Evolutionary conservation across 2,797 vertebrate genomes (phyloP), one percentile per base, ranked within the genome.

Genomic region (Channallabes apus): DNA sequence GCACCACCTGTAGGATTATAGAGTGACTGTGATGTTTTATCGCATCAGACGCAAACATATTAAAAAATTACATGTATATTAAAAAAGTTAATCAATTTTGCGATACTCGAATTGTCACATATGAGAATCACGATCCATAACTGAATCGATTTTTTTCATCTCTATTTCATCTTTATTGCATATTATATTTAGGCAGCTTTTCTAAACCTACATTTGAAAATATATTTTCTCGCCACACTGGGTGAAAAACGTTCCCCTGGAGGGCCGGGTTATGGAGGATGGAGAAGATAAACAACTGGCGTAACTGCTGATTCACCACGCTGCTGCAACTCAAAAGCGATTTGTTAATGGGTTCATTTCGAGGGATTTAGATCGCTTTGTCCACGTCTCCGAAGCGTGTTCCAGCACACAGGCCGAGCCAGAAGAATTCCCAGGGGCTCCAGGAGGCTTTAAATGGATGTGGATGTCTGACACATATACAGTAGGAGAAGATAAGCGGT

Each of bases 231-330:
- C 20, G 3, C 5, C 17, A 17, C 14, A 15, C n/a, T 17, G 46
- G 1, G 27, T 20, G 73, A 8, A 32, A 32, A 76, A 20, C 73
- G 2, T 7, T 18, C n/a, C 12, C 6, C 71, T 18, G 17, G 71
- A 27, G 12, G 22, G 38, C 69, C 15, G 41, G 12, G 41, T 41
- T 56, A 4, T 14, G 73, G 73, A 76, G 29, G 77, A 41, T 4
- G 8, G 29, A 78, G 14, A 35, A 5, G 12, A 73, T 76, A 64
- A 85, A 85, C 78, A 41, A 41, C 6, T 51, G 12, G 46, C 4
- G n/a, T 68, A 68, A n/a, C 72, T 68, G 84, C 84, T 77, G 84
- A 85, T 32, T 24, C 29, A 8, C 54, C 68, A 29, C 61, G 22
- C 24, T 32, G 56, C 27, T 41, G 38, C 38, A 41, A 61, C 54